phyloP scores from a whole-genome alignment of 2,888 invertebrate species.

The Cheilosia soror region DNA sequence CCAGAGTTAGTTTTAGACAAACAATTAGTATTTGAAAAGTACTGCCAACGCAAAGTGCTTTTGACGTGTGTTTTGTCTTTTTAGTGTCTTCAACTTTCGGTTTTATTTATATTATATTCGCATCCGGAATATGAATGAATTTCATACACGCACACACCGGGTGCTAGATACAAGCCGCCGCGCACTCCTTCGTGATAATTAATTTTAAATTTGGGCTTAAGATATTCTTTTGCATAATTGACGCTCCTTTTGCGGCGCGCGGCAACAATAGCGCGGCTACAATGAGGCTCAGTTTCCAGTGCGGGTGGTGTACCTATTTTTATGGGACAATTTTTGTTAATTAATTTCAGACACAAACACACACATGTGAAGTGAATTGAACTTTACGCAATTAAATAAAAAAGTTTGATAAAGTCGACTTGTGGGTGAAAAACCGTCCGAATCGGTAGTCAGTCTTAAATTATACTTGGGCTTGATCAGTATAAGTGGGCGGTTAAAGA shows the following conservation, averaged over 20 bases:
- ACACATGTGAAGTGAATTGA: slow-evolving; percentile 29
- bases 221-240: slow-evolving; percentile 38
- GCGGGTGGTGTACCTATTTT: slow-evolving; percentile 35
- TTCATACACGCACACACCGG: slow-evolving; percentile 38
- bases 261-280: background rate
- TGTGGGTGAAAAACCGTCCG: slow-evolving; percentile 6
- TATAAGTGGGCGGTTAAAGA: slow-evolving; percentile 33
- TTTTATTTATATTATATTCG: slow-evolving; percentile 21
- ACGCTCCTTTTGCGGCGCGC: slow-evolving; percentile 37
- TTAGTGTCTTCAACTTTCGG: slow-evolving; percentile 11
- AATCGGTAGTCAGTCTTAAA: slow-evolving; percentile 21
- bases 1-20: slow-evolving; percentile 8
- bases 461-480: slow-evolving; percentile 19
- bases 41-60: slow-evolving; percentile 31
- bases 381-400: slow-evolving; percentile 50
- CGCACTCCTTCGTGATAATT: slow-evolving; percentile 38
- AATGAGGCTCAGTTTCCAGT: slow-evolving; percentile 22
- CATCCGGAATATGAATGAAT: slow-evolving; percentile 23
- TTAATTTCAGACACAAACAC: slow-evolving; percentile 46
- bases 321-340: slow-evolving; percentile 44
- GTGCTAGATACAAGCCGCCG: slow-evolving; percentile 24
- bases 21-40: slow-evolving; percentile 36
- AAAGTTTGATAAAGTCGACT: slow-evolving; percentile 1
- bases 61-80: slow-evolving; percentile 31
- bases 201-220: slow-evolving; percentile 34